A percentile compares a stretch with the other conserved stretches of the same genome.
phyloP scores from a whole-genome alignment of 2,888 invertebrate species.

The Galeopsomyia nigrocyanea region DNA sequence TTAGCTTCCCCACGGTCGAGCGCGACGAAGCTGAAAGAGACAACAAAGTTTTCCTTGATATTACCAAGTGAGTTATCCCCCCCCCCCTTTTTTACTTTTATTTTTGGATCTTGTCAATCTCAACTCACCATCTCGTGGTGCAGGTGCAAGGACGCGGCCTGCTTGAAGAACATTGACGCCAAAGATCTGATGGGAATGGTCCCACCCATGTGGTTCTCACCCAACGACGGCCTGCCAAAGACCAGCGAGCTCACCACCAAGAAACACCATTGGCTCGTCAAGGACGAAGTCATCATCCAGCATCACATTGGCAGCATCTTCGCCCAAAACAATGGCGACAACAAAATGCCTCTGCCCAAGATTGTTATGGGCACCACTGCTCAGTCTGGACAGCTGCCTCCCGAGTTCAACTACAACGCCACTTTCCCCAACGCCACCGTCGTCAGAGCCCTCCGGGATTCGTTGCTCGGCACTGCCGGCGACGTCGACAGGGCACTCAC shows the following conservation, averaged over 20 bases:
- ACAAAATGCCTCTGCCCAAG: conserved; percentile 61
- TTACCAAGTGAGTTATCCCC: conserved; percentile 58
- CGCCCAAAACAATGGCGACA: conserved; percentile 5
- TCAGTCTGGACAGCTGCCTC: conserved; percentile 78
- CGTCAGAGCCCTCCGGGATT: conserved; percentile 75
- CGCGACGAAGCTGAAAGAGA: conserved; percentile 74
- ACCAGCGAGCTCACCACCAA: conserved; percentile 65
- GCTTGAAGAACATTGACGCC: conserved; percentile 67
- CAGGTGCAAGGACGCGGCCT: conserved; percentile 73
- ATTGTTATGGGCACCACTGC: conserved; percentile 82
- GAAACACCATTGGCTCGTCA: conserved; percentile 81
- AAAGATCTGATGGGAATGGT: conserved; percentile 77
- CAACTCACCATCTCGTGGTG: too few relatives aligned
- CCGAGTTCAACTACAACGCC: conserved; percentile 73
- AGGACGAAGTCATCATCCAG: conserved; percentile 80
- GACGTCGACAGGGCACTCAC: conserved; percentile 75
- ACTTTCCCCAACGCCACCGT: conserved; percentile 79
- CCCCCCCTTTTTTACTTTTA: too few relatives aligned
- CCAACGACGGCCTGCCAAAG: conserved; percentile 70
- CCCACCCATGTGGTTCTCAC: conserved; percentile 79
- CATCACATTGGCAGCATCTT: conserved; percentile 77
- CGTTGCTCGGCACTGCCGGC: conserved; percentile 76
- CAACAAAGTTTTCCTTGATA: conserved; percentile 75
- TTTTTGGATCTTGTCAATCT: too few relatives aligned
- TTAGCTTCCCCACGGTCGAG: conserved; percentile 78